Conservation (phyloP, 1,140 invertebrate species). For the Rhopalosiphum padi region DNA sequence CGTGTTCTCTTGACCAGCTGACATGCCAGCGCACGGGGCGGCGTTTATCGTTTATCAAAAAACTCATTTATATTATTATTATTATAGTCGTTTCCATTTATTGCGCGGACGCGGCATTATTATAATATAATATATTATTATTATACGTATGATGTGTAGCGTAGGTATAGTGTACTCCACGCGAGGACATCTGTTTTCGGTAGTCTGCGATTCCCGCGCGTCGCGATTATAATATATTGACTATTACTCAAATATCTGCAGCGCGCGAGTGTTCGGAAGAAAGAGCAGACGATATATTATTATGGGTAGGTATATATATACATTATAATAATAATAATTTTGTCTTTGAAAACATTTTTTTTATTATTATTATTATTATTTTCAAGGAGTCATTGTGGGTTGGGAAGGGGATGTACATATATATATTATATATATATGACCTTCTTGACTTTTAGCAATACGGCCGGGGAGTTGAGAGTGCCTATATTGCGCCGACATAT, state of each 20-base stretch:
- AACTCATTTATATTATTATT: background rate
- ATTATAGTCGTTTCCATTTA: conserved; percentile 5
- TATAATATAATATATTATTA: background rate
- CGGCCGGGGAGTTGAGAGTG: conserved; percentile 11
- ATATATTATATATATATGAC: background rate
- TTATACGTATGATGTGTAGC: background rate
- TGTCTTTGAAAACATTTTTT: conserved; percentile 51
- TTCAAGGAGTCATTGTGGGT: conserved; percentile 29
- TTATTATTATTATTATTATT: conserved; percentile 1
- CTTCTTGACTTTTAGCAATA: conserved; percentile 54
- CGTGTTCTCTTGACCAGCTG: conserved; percentile 46
- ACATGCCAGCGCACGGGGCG: background rate
- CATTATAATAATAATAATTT: conserved; percentile 43
- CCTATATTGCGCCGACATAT: conserved; percentile 15
- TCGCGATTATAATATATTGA: conserved; percentile 47
- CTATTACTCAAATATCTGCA: conserved; percentile 51
- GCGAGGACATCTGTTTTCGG: conserved; percentile 51
- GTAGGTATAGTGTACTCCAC: background rate
- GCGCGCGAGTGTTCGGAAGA: background rate
- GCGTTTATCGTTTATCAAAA: conserved; percentile 48
- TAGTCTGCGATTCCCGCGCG: background rate
- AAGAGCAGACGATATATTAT: conserved; percentile 3
- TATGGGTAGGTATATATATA: background rate
- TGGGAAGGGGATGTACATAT: background rate
- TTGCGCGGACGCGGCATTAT: conserved; percentile 39